Conservation (phyloP, 1,140 invertebrate genomes). For the Scylla paramamosain region DNA sequence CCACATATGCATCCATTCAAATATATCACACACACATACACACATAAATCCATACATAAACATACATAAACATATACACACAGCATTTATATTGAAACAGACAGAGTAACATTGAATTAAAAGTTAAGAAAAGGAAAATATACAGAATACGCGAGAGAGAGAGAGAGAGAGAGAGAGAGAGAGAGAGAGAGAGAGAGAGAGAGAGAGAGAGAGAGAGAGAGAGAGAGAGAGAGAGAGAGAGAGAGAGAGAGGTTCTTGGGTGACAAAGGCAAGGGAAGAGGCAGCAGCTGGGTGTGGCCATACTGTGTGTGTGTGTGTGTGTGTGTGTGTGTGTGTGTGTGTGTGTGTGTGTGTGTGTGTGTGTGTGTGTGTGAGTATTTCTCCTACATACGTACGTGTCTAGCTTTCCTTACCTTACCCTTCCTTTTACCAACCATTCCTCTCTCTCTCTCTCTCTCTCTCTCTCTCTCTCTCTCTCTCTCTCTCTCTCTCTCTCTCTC, state of each 20-base stretch:
- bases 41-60: background rate
- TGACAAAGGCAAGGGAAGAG: background rate
- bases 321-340: slow-evolving; percentile 18
- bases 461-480: slow-evolving; percentile 29
- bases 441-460: background rate
- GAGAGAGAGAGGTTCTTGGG: slow-evolving; percentile 39
- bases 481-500: slow-evolving; percentile 41
- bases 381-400: background rate
- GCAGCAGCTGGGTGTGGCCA: background rate
- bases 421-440: background rate
- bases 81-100: too few species aligned
- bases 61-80: background rate
- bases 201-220: background rate
- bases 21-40: background rate
- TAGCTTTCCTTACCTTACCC: background rate
- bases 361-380: background rate
- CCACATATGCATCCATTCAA: background rate
- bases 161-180: slow-evolving; percentile 53
- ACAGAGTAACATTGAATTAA: too few species aligned
- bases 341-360: slow-evolving; percentile 1
- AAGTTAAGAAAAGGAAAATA: too few species aligned
- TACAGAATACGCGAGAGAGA: slow-evolving; percentile 8
- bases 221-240: slow-evolving; percentile 52
- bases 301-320: background rate
- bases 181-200: slow-evolving; percentile 48